These are phyloP conservation scores for Mesochorus sp. DNA, from an alignment of 2,888 invertebrate genomes.

Conservation along the genomic window DNA sequence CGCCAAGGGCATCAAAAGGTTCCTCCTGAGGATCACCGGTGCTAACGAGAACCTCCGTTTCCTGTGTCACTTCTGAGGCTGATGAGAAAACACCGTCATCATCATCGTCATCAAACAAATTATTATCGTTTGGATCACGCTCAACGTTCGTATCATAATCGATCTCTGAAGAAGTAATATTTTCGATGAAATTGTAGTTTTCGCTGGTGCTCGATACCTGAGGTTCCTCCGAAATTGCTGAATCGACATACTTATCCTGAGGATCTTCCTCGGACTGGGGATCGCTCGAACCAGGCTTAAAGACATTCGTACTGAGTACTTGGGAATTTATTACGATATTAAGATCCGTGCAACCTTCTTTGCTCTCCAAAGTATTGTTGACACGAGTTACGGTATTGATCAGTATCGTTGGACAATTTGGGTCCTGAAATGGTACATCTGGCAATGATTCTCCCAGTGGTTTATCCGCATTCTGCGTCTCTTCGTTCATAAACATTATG, in stretches of 20 bases:
- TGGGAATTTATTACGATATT: conserved; percentile 89
- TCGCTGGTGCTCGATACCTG: not conserved
- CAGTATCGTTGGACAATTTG: conserved; percentile 78
- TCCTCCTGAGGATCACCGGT: conserved; percentile 48
- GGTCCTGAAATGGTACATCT: conserved; percentile 53
- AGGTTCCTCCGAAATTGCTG: conserved; percentile 4
- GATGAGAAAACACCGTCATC: conserved; percentile 5
- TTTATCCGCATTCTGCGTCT: conserved; percentile 60
- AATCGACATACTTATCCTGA: conserved; percentile 52
- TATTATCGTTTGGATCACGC: conserved; percentile 40
- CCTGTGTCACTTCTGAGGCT: conserved; percentile 50
- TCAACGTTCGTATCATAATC: not conserved
- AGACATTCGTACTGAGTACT: conserved; percentile 85
- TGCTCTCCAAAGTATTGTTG: conserved; percentile 83
- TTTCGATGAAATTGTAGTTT: not conserved
- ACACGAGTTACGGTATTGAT: conserved; percentile 79
- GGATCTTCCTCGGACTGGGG: conserved; percentile 22
- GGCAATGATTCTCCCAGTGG: conserved; percentile 31
- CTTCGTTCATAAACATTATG: conserved; percentile 74
- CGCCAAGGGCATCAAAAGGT: conserved; percentile 37
- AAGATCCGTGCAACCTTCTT: conserved; percentile 87
- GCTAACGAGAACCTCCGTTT: conserved; percentile 41
- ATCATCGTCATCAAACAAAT: conserved; percentile 18
- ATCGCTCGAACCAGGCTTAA: conserved; percentile 67
- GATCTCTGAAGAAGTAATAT: conserved; percentile 11